phyloP scores from a whole-genome alignment of 2,797 vertebrate species.

The Hyperoplus immaculatus region DNA sequence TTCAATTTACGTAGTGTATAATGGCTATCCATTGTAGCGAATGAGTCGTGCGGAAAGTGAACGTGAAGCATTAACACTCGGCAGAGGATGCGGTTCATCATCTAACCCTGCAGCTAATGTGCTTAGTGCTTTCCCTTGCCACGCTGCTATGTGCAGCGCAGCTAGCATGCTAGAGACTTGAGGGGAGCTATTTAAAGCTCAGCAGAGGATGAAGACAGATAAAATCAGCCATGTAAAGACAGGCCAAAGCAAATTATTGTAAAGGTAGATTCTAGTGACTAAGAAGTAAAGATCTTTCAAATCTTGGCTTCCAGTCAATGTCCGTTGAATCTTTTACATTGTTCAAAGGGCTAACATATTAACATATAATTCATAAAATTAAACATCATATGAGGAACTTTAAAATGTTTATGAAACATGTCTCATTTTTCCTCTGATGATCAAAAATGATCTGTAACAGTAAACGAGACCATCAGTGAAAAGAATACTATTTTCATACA shows the following conservation, averaged over 20 bases:
- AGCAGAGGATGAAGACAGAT: slow-evolving; percentile 63
- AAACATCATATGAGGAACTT: background rate
- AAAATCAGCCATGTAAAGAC: slow-evolving; percentile 47
- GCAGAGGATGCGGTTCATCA: slow-evolving; percentile 31
- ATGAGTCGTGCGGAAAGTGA: slow-evolving; percentile 11
- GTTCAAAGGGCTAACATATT: background rate
- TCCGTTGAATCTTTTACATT: background rate
- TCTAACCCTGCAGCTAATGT: slow-evolving; percentile 44
- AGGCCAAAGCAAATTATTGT: slow-evolving; percentile 30
- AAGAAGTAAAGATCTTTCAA: background rate
- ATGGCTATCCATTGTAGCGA: background rate
- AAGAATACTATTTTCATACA: too few relatives aligned
- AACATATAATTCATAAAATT: background rate
- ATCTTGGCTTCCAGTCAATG: slow-evolving; percentile 20
- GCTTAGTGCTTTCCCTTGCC: slow-evolving; percentile 36
- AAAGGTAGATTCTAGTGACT: slow-evolving; percentile 22
- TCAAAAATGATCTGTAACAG: too few relatives aligned
- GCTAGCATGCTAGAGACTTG: slow-evolving; percentile 37
- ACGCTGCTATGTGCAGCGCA: slow-evolving; percentile 31
- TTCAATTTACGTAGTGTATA: background rate
- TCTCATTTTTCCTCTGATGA: too few relatives aligned
- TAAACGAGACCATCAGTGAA: too few relatives aligned
- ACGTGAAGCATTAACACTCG: background rate
- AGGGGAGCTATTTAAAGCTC: slow-evolving; percentile 61
- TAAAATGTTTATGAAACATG: too few relatives aligned